Conservation (phyloP, 1,140 invertebrate genomes). For the Cotesia glomerata region DNA sequence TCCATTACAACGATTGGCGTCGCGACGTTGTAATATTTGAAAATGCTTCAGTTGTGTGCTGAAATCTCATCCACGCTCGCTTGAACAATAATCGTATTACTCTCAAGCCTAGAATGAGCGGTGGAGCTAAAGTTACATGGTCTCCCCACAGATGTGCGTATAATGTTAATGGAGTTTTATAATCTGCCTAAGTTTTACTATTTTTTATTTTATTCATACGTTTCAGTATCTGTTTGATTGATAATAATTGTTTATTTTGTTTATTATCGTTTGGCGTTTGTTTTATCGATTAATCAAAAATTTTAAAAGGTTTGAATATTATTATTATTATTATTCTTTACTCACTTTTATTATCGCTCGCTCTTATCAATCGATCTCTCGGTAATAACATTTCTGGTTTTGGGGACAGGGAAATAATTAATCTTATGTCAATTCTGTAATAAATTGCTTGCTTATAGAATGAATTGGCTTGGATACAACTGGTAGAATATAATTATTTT, state of each 20-base stretch:
- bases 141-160: slow-evolving; percentile 65
- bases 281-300: slow-evolving; percentile 18
- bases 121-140: slow-evolving; percentile 63
- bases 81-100: not conserved
- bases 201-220: slow-evolving; percentile 31
- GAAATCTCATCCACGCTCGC: not conserved
- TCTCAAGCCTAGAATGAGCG: slow-evolving; percentile 51
- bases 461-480: slow-evolving; percentile 62
- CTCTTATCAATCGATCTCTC: slow-evolving; percentile 10
- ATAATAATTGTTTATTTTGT: slow-evolving; percentile 41
- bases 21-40: slow-evolving; percentile 3
- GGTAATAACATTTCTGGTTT: slow-evolving; percentile 8
- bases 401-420: slow-evolving; percentile 5
- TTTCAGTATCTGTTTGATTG: slow-evolving; percentile 52
- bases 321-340: slow-evolving; percentile 8
- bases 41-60: slow-evolving; percentile 1
- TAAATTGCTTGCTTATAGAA: slow-evolving; percentile 63
- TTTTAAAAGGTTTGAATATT: slow-evolving; percentile 22
- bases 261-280: slow-evolving; percentile 14
- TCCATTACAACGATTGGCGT: not conserved
- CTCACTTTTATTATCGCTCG: slow-evolving; percentile 6
- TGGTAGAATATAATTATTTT: slow-evolving; percentile 63
- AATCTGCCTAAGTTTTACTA: slow-evolving; percentile 55
- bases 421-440: slow-evolving; percentile 49
- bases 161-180: slow-evolving; percentile 63